Evolutionary conservation across 2,113 vertebrate genomes (phyloP), one percentile per base, ranked within the genome.

Genomic region (Hoplias malabaricus): DNA sequence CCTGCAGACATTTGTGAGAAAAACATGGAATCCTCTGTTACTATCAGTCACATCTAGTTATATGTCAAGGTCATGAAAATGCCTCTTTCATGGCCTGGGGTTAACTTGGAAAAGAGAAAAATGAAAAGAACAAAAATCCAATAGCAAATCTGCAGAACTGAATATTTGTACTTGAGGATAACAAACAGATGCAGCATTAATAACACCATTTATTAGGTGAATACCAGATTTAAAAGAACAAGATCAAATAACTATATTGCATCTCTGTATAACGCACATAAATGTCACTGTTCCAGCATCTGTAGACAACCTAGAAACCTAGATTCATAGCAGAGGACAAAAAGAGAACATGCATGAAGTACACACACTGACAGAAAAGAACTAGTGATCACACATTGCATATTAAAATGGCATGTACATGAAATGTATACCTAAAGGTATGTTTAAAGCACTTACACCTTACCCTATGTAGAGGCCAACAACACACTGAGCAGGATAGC

Each of bases 1-100:
- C 61, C 69, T 36, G 72, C 3, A 65, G 29, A 34, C 72, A 71
- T 66, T 73, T 50, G 56, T 9, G 16, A 40, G 33, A n/a, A 56
- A 43, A 34, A 46, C 48, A 65, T 54, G 5, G 69, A 59, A 57
- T 71, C 50, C 7, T 21, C 48, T 9, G 48, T 10, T 9, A 53
- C 5, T 21, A 21, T 50, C 48, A 53, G 3, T 23, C 21, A 21
- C 2, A 21, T 8, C n/a, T 19, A 9, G 14, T 4, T 53, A 10
- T 1, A 53, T 1, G 48, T 7, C 48, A 53, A 53, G 48, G 48
- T 53, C n/a, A 53, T 23, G 48, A 23, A 6, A 33, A 3, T 4
- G 29, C 57, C 29, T 61, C 33, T 27, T 14, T 29, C n/a, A 2
- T 8, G 29, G 59, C 8, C 8, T 63, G 9, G 9, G 33, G 19